These are phyloP conservation scores for Hemichromis elongatus DNA, from an alignment of 2,113 vertebrate genomes.

Conservation along the genomic window DNA sequence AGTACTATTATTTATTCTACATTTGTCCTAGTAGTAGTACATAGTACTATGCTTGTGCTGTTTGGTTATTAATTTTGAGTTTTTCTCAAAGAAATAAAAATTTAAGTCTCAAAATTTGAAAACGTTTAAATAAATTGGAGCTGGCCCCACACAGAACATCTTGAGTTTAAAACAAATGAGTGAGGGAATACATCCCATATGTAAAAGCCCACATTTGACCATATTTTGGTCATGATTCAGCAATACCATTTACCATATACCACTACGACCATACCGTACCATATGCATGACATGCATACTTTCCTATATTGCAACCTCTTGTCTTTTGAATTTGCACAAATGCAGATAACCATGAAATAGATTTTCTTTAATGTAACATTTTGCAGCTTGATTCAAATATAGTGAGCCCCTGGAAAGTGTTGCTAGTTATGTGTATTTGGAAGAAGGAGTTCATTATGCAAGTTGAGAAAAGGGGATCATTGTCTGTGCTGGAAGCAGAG, in stretches of 20 bases:
- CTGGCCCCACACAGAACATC: background rate
- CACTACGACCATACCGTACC: background rate
- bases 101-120: background rate
- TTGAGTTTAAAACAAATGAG: background rate
- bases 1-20: background rate
- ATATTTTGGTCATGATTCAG: background rate
- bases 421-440: background rate
- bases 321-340: background rate
- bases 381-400: background rate
- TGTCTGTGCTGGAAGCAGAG: conserved; percentile 43
- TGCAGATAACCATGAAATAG: background rate
- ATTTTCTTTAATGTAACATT: accelerated
- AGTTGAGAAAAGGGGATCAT: conserved; percentile 50
- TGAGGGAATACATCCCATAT: background rate
- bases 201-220: background rate
- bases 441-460: conserved; percentile 36
- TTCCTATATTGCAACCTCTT: background rate
- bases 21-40: background rate
- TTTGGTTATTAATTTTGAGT: background rate
- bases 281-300: background rate
- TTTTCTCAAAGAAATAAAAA: background rate
- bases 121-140: background rate
- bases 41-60: background rate
- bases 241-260: background rate
- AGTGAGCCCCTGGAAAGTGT: background rate